Percentiles rank a stretch among this genome's conserved stretches.
phyloP scores from a whole-genome alignment of 35 echinoderm and acorn worm species.

The Eucidaris tribuloides region DNA sequence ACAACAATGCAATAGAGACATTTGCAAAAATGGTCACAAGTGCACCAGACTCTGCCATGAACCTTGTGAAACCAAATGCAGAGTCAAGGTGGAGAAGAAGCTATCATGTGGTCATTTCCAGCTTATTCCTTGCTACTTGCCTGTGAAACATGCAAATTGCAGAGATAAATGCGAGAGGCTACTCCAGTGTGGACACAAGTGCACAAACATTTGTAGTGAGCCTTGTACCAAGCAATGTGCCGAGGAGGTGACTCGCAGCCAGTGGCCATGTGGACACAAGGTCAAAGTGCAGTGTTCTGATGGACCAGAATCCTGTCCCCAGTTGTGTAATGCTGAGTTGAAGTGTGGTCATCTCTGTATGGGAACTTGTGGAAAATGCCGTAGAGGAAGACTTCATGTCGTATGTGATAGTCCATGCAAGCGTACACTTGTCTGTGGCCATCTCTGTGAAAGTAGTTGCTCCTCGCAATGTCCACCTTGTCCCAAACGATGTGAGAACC shows the following conservation, averaged over 20 bases:
- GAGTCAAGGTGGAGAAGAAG: neutral
- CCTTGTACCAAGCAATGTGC: neutral
- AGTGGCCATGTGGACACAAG: constrained; percentile 53
- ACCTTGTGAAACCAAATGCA: constrained; percentile 25
- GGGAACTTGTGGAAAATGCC: constrained; percentile 62
- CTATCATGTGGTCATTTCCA: constrained; percentile 49
- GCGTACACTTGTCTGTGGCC: constrained; percentile 76
- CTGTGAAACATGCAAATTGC: neutral
- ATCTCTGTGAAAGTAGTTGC: constrained; percentile 49
- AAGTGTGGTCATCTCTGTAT: constrained; percentile 56
- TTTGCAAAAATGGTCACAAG: constrained; percentile 21
- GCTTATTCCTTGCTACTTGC: constrained; percentile 27
- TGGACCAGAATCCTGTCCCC: constrained; percentile 17
- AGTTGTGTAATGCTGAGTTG: constrained; percentile 19
- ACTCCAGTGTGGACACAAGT: constrained; percentile 64
- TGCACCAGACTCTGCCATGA: constrained; percentile 42
- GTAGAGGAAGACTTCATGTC: constrained; percentile 55
- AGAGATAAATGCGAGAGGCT: constrained; percentile 10
- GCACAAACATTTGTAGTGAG: constrained; percentile 47
- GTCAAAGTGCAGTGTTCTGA: constrained; percentile 32
- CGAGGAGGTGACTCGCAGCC: neutral
- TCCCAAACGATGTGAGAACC: constrained; percentile 58
- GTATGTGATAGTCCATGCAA: constrained; percentile 43
- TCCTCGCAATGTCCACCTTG: constrained; percentile 75
- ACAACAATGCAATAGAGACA: constrained; percentile 45